Percentiles rank a stretch among this genome's conserved stretches.
Evolutionary conservation across 2,888 invertebrate genomes (phyloP).

Genomic region (Magallana nippona): DNA sequence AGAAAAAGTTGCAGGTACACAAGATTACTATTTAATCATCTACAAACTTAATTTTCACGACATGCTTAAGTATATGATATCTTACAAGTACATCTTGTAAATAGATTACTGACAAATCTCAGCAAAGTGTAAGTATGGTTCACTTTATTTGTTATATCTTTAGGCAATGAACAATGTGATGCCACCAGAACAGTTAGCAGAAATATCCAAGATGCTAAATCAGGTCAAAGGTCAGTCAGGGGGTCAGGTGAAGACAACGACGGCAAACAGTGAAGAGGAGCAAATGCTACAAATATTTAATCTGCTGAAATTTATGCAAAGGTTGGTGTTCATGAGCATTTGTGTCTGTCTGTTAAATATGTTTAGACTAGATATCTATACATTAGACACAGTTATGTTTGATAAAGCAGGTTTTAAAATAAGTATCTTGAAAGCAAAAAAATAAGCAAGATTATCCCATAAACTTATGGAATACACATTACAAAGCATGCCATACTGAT

Average conservation of each 20-base stretch:
- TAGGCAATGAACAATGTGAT: constrained; percentile 51
- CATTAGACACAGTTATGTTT: no score
- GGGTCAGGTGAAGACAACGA: constrained; percentile 8
- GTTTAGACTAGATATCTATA: no score
- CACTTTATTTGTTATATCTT: no score
- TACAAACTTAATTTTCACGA: no score
- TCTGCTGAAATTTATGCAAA: constrained; percentile 44
- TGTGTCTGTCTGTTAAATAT: no score
- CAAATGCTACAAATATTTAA: constrained; percentile 47
- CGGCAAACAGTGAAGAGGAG: constrained; percentile 42
- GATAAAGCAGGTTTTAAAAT: no score
- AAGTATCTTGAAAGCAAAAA: no score
- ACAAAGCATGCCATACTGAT: no score
- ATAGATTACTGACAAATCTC: background rate
- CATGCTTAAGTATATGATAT: no score
- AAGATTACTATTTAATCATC: background rate
- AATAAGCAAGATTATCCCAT: no score
- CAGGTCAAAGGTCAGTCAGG: constrained; percentile 52
- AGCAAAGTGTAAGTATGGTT: no score
- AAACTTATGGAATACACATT: no score
- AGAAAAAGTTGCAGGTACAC: constrained; percentile 47
- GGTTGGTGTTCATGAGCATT: constrained; percentile 5
- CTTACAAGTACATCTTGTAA: background rate
- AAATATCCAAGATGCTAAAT: constrained; percentile 64
- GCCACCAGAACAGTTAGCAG: constrained; percentile 64